Evolutionary conservation across 2,113 vertebrate species (phyloP), one percentile per base, ranked within the genome.

Genomic region (Corythaeola cristata): DNA sequence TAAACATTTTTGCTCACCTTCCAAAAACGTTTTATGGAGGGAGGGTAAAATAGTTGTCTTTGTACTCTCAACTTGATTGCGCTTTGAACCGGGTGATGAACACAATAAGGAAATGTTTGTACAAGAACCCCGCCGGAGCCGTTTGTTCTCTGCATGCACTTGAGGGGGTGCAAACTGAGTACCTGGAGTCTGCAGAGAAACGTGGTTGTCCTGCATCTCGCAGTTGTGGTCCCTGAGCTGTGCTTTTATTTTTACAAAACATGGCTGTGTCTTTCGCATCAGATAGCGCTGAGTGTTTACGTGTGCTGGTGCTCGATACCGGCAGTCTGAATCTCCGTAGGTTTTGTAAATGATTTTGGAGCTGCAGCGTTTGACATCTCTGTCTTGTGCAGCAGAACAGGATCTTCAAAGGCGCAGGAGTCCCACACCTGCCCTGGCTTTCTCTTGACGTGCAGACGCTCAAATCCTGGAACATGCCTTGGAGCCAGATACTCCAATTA

Each of bases 401-500:
- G 44, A 93, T 95, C 96, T 96, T 95, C 95, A 97, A 98, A 97
- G 97, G 85, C 81, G n/a, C 47, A 35, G 58, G 75, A 89, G 45
- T 81, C 84, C 75, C 93, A 96, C 94, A 97, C 91, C 97, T 98
- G 98, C 92, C 52, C 55, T 96, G 94, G 93, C 89, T 72, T 94
- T 93, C 72, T 81, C 86, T 92, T 96, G 93, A 92, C 53, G 11
- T 95, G 96, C 96, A 94, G 95, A 90, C 52, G n/a, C 92, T 72
- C 94, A 83, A 93, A 96, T 91, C 93, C 91, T 67, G 93, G 95
- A 96, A 97, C 96, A 67, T 96, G 97, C 97, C 98, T 95, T 73
- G 90, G 78, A 85, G 97, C 94, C 96, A 97, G 96, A 96, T 97
- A 93, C 94, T 95, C 92, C 92, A 92, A 93, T 93, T 96, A 88